Conservation (phyloP, 2,797 vertebrate species). For the Sebastes matsubarae region DNA sequence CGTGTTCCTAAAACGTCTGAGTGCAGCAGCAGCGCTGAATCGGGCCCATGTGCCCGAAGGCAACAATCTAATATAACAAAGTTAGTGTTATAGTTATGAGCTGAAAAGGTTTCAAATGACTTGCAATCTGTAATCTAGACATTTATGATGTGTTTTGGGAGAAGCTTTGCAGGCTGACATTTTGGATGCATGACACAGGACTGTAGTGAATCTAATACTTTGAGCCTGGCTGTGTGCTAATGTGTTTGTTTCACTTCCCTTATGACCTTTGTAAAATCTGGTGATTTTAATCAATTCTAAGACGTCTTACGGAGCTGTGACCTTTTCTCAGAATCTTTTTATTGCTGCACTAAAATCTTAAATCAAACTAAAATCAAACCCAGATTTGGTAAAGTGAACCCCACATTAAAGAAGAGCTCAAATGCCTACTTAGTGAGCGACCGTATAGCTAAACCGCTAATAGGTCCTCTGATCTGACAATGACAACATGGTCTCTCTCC, state of each 20-base stretch:
- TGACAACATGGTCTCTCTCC: conserved; percentile 1
- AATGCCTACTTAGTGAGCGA: neutral
- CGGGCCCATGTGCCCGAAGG: neutral
- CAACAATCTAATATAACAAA: neutral
- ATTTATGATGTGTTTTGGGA: neutral
- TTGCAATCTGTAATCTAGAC: neutral
- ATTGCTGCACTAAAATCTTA: neutral
- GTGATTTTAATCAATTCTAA: neutral
- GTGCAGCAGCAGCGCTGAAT: neutral
- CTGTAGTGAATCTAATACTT: neutral
- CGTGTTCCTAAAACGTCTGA: neutral
- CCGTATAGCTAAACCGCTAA: neutral
- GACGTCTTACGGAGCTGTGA: neutral
- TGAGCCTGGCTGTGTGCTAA: neutral
- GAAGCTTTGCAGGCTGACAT: neutral
- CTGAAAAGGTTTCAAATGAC: neutral
- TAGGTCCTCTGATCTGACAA: too few species aligned
- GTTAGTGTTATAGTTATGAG: neutral
- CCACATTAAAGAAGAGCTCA: neutral
- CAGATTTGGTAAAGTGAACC: neutral
- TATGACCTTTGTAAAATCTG: neutral
- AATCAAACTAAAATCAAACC: neutral
- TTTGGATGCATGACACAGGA: neutral
- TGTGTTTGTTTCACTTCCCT: neutral
- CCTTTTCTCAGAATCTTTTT: neutral